Base-by-base conservation (phyloP, 1,140 invertebrate species). In the Calephelis nemesis region DNA sequence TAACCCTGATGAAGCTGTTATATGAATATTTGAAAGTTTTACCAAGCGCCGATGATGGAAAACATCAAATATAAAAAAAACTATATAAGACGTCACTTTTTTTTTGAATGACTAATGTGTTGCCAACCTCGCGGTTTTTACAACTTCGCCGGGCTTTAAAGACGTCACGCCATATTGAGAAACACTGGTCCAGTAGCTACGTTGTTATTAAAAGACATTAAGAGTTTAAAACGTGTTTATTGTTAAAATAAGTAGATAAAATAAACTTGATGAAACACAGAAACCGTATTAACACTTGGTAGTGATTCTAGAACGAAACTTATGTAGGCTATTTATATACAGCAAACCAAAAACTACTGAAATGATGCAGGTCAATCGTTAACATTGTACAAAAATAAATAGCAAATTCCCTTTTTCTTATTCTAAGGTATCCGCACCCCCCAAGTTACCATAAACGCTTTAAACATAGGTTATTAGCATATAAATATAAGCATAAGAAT, bases 211-310 rank as follows among this genome's bases (percentile, higher is more conserved):
- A 65, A 65, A 65, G 13, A 5, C 19, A n/a, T 12, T 15, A 52
- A 52, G 12, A 13, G 42, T 65, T 65, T 65, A 65, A 65, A 65
- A 90, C 83, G 74, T 85, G 90, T 85, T 92, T 91, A 91, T 90
- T 87, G 84, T 89, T 88, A 92, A 92, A 91, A 92, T 90, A 91
- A 91, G 90, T 91, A 91, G 88, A 91, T 91, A 91, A 91, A 92
- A 92, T 92, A 90, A 92, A 92, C 85, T 89, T 84, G 83, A 88
- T 90, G 90, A 83, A 87, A 92, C 91, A 90, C 87, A 88, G 78
- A 86, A 85, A 87, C 86, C 85, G 74, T 90, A 90, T 86, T 83
- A 91, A 90, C 84, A 86, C 81, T 79, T 82, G 82, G 73, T 78
- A 72, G 76, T 86, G 85, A 90, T 90, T 87, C 82, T 86, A 85